Evolutionary conservation across 2,797 vertebrate genomes (phyloP), one percentile per base, ranked within the genome.

Genomic region (Pangasius djambal): DNA sequence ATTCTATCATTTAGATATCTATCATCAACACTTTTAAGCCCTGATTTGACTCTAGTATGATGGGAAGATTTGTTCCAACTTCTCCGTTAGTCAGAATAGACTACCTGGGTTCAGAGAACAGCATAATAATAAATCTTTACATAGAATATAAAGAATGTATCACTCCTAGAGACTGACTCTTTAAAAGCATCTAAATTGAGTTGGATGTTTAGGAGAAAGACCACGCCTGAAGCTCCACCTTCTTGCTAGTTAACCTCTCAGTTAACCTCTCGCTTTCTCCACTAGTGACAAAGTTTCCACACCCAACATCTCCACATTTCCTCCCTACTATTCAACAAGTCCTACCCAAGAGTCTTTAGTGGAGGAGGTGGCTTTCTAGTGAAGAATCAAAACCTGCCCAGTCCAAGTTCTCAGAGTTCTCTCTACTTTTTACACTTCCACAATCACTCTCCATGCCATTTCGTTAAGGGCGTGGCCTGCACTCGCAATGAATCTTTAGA

Each of bases 21-120:
- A 20, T 67, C n/a, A 50, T 84, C 61, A 84, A 85, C 84, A 72
- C 12, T 16, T 85, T 55, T 70, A 55, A 70, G n/a, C 48, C 48
- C 65, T 50, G 83, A 85, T 85, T 72, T 85, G 20, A 85, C 50
- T 72, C 67, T 50, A 40, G 18, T 72, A 5, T 37, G 31, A 20
- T 40, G 44, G 44, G 18, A 69, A n/a, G 44, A n/a, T 52, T 83
- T 34, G 44, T 34, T 85, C 65, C 83, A 55, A 15, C 44, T 84
- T 40, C 59, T 48, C 61, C 18, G 37, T 65, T 34, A 16, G 25
- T 31, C 22, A 10, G 82, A 34, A 34, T 22, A 72, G 84, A 25
- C 50, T 40, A 57, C 65, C 57, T 52, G n/a, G 44, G 75, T 31
- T 87, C 86, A 40, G 25, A 50, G 25, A 78, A 65, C 12, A 44